Percentiles rank a stretch among this genome's conserved stretches.
Evolutionary conservation across 2,888 invertebrate species (phyloP).

Genomic region (Taenaris catops): DNA sequence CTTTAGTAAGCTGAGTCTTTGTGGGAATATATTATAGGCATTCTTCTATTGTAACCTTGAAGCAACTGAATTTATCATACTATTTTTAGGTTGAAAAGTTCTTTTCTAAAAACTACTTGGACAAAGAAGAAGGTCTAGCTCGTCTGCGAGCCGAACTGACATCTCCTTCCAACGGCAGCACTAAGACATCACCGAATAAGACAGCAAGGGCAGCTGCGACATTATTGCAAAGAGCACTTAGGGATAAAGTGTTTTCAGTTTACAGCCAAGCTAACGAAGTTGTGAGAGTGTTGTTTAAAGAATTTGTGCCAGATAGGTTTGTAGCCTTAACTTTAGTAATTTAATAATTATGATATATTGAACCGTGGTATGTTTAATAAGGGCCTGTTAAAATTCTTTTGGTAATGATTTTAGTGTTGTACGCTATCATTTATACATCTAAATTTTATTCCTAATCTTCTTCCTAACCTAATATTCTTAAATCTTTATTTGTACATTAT

Average conservation of each 20-base stretch:
- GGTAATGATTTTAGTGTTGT: no score
- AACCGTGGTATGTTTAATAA: no score
- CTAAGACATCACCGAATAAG: slow-evolving; percentile 84
- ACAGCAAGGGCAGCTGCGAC: slow-evolving; percentile 90
- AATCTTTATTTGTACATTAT: no score
- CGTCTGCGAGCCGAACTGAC: slow-evolving; percentile 75
- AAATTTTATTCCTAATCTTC: no score
- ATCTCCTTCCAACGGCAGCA: slow-evolving; percentile 59
- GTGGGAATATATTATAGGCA: no score
- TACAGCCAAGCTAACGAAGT: slow-evolving; percentile 92
- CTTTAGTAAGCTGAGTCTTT: slow-evolving; percentile 85
- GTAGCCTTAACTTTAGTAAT: no score
- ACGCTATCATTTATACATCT: no score
- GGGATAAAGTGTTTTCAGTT: slow-evolving; percentile 94
- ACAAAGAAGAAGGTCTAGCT: slow-evolving; percentile 93
- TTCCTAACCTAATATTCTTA: no score
- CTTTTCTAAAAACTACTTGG: slow-evolving; percentile 93
- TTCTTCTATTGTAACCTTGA: no score
- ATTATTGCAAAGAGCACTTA: slow-evolving; percentile 87
- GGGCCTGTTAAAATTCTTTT: no score
- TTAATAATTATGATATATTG: no score
- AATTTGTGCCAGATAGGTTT: slow-evolving; percentile 90
- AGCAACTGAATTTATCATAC: no score
- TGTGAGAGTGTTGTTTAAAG: slow-evolving; percentile 88
- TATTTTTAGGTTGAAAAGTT: slow-evolving; percentile 90